These are phyloP conservation scores for Capitulum mitella DNA, from an alignment of 2,888 invertebrate genomes.

Conservation along the genomic window DNA sequence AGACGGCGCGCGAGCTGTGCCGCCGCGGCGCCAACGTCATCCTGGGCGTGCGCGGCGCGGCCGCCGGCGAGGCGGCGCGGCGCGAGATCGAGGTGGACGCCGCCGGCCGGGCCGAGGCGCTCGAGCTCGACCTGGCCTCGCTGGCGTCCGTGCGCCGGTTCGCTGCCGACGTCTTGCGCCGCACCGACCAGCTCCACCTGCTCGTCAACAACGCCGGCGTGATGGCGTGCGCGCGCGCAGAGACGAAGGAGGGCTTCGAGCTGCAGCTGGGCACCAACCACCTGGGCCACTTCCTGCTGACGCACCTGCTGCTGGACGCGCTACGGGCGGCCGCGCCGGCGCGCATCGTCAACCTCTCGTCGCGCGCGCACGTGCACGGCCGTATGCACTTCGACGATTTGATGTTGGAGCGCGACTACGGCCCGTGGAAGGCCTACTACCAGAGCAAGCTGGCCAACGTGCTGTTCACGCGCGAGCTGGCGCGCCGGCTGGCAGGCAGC, in stretches of 20 bases:
- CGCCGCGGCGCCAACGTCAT: conserved; percentile 29
- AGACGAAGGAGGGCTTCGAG: conserved; percentile 71
- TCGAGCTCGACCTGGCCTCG: conserved; percentile 29
- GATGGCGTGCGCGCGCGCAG: conserved; percentile 57
- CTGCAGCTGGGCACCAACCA: conserved; percentile 73
- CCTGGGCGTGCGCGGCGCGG: conserved; percentile 25
- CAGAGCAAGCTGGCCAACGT: conserved; percentile 44
- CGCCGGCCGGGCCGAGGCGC: neutral
- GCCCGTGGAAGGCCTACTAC: conserved; percentile 39
- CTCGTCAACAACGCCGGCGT: conserved; percentile 55
- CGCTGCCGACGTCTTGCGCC: neutral
- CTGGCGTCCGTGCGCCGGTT: conserved; percentile 26
- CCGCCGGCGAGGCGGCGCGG: conserved; percentile 15
- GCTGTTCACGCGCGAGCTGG: conserved; percentile 42
- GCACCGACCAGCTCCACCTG: conserved; percentile 25
- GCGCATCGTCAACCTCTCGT: conserved; percentile 68
- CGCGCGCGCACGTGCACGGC: conserved; percentile 57
- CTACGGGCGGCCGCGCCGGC: conserved; percentile 53
- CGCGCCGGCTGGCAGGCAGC: conserved; percentile 40
- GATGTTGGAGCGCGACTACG: conserved; percentile 27
- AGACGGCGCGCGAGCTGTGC: conserved; percentile 33
- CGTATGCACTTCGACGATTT: conserved; percentile 38
- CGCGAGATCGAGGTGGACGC: neutral
- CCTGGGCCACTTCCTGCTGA: conserved; percentile 71
- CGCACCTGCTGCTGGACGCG: conserved; percentile 60